Evolutionary conservation across 2,113 vertebrate genomes (phyloP).

Genomic region (Cairina moschata): DNA sequence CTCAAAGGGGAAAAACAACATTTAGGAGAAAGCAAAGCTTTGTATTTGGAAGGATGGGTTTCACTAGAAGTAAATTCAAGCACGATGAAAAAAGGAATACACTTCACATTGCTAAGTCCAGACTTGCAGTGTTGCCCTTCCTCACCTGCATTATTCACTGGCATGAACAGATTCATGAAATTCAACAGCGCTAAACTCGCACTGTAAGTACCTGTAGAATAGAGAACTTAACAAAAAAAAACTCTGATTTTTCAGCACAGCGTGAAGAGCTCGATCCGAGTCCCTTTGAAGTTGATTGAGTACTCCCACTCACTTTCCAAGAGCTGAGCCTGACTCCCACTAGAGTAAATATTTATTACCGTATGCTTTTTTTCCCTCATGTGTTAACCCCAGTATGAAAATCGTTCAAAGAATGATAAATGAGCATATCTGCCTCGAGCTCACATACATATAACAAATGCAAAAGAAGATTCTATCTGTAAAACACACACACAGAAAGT

Average conservation of each 20-base stretch:
- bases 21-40: not conserved
- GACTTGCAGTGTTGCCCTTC: not conserved
- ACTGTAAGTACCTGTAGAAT: not conserved
- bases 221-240: not conserved
- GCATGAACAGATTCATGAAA: not conserved
- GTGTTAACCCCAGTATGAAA: not conserved
- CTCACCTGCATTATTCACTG: not conserved
- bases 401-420: not conserved
- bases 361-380: not conserved
- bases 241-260: not conserved
- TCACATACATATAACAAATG: fast-evolving
- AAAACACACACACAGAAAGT: not conserved
- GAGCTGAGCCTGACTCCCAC: not conserved
- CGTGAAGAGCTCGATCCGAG: not conserved
- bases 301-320: constrained; percentile 8
- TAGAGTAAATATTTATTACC: constrained; percentile 41
- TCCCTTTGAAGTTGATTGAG: constrained; percentile 15
- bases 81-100: not conserved
- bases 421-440: not conserved
- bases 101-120: not conserved
- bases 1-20: not conserved
- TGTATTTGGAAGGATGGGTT: fast-evolving
- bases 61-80: not conserved
- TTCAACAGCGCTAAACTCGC: not conserved
- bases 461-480: not conserved